Evolutionary conservation across 2,888 invertebrate genomes (phyloP).

Genomic region (Dryocosmus kuriphilus): DNA sequence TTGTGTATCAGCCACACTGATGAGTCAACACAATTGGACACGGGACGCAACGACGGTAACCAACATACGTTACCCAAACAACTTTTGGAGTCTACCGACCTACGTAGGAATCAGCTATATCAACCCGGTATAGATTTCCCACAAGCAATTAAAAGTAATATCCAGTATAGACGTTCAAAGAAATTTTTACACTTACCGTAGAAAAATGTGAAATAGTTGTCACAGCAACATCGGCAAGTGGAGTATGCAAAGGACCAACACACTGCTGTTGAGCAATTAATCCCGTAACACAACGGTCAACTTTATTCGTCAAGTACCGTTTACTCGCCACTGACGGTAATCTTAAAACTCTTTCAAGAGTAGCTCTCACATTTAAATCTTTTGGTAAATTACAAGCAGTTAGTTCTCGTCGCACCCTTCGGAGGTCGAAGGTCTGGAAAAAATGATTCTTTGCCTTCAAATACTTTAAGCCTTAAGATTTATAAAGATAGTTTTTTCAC

Average conservation of each 20-base stretch:
- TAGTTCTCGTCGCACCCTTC: constrained; percentile 78
- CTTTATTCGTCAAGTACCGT: constrained; percentile 96
- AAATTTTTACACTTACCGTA: constrained; percentile 77
- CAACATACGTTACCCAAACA: no score
- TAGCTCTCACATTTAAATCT: constrained; percentile 82
- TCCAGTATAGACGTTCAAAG: no score
- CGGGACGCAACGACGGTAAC: no score
- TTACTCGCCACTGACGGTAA: constrained; percentile 97
- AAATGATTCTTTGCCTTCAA: neutral
- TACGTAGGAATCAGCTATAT: no score
- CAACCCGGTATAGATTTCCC: no score
- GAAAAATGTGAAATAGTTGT: constrained; percentile 92
- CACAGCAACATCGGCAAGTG: constrained; percentile 95
- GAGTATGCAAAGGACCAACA: constrained; percentile 97
- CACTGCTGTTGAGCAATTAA: constrained; percentile 98
- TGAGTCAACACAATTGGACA: no score
- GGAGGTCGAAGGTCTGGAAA: constrained; percentile 81
- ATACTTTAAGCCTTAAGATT: neutral
- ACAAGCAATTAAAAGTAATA: no score
- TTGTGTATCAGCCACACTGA: no score
- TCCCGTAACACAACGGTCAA: constrained; percentile 96
- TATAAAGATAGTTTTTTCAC: neutral
- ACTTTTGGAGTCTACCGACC: no score
- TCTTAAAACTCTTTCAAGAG: constrained; percentile 88
- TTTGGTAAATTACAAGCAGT: constrained; percentile 80